phyloP scores from a whole-genome alignment of 2,113 vertebrate species.

The Cichladusa arquata region DNA sequence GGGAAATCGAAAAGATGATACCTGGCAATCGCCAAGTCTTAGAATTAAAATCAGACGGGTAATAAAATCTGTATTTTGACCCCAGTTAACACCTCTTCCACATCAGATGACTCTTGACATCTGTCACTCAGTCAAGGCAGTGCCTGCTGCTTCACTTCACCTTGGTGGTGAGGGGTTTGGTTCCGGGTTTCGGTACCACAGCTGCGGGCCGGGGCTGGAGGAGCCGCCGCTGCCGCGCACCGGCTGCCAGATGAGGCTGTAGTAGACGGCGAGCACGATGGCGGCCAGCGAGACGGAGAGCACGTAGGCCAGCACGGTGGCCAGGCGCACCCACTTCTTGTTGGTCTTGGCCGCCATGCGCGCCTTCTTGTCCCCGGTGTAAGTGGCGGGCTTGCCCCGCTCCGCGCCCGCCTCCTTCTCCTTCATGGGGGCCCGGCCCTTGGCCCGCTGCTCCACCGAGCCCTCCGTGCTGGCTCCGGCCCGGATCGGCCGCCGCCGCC shows the following conservation, averaged over 20 bases:
- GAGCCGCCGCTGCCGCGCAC: slow-evolving; percentile 68
- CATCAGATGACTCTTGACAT: too few relatives aligned
- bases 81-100: too few relatives aligned
- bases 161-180: too few relatives aligned
- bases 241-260: slow-evolving; percentile 96
- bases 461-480: slow-evolving; percentile 84
- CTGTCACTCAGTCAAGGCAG: too few relatives aligned
- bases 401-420: slow-evolving; percentile 89
- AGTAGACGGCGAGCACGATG: slow-evolving; percentile 96
- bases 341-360: slow-evolving; percentile 99
- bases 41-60: too few relatives aligned
- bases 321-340: slow-evolving; percentile 98
- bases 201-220: background rate
- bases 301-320: slow-evolving; percentile 96
- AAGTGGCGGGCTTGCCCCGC: slow-evolving; percentile 96
- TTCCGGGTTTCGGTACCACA: too few relatives aligned
- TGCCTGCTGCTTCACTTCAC: too few relatives aligned
- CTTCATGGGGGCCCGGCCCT: slow-evolving; percentile 90
- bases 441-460: slow-evolving; percentile 91
- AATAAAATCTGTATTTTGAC: too few relatives aligned
- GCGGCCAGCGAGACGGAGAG: slow-evolving; percentile 96
- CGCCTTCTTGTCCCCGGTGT: slow-evolving; percentile 98
- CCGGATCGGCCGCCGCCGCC: slow-evolving; percentile 61
- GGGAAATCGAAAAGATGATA: too few relatives aligned
- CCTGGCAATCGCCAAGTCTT: too few relatives aligned